Percentiles rank a stretch among this genome's conserved stretches.
phyloP scores from a whole-genome alignment of 2,888 invertebrate species.

The Thera obeliscata region DNA sequence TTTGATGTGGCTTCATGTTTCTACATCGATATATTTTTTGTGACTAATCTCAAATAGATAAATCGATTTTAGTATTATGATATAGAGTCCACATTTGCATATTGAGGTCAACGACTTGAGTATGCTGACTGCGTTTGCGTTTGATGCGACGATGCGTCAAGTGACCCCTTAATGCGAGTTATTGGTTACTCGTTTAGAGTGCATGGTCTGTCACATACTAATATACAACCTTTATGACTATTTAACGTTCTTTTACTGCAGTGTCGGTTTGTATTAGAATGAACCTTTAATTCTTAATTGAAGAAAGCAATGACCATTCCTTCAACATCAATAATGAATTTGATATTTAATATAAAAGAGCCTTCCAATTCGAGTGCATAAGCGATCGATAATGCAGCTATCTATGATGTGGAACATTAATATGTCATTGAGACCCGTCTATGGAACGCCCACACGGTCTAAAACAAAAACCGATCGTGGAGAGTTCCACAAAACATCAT shows the following conservation, averaged over 20 bases:
- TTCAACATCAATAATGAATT: constrained; percentile 33
- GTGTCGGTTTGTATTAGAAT: constrained; percentile 19
- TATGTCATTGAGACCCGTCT: constrained; percentile 63
- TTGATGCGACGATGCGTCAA: constrained; percentile 72
- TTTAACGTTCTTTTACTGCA: constrained; percentile 36
- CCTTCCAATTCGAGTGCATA: constrained; percentile 46
- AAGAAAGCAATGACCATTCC: constrained; percentile 16
- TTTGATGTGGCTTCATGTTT: constrained; percentile 38
- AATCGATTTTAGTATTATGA: constrained; percentile 21
- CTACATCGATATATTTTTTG: constrained; percentile 33
- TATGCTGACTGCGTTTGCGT: constrained; percentile 74
- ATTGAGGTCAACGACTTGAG: constrained; percentile 77
- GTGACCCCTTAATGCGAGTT: constrained; percentile 80
- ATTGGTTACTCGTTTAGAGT: constrained; percentile 80
- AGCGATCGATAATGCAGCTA: constrained; percentile 61
- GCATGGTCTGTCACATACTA: constrained; percentile 63
- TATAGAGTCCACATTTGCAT: constrained; percentile 62
- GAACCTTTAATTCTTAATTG: constrained; percentile 16
- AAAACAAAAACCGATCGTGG: constrained; percentile 68
- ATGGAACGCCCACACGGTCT: constrained; percentile 62
- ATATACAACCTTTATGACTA: constrained; percentile 37
- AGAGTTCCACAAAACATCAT: constrained; percentile 80
- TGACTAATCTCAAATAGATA: constrained; percentile 21
- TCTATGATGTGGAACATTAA: constrained; percentile 61
- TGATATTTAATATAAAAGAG: constrained; percentile 44